These are phyloP conservation scores for Heterotis niloticus DNA, from an alignment of 2,113 vertebrate species.

Conservation along the genomic window DNA sequence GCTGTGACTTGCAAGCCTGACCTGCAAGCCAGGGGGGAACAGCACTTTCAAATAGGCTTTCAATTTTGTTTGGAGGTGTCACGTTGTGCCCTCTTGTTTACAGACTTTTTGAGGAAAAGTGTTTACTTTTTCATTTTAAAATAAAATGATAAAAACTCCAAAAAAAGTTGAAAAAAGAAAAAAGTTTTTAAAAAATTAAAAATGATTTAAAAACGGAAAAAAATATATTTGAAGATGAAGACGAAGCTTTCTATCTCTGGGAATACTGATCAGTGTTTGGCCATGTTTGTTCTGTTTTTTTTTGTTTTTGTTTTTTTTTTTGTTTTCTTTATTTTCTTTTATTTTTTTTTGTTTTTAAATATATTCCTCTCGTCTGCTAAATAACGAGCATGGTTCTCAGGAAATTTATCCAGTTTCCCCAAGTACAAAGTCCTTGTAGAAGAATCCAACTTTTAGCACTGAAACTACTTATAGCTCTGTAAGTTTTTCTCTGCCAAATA, in stretches of 20 bases:
- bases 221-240: constrained; percentile 73
- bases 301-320: too few relatives aligned
- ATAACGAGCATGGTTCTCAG: constrained; percentile 99
- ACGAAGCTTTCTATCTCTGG: constrained; percentile 98
- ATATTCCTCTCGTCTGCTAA: constrained; percentile 90
- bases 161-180: constrained; percentile 50
- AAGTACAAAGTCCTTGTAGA: constrained; percentile 84
- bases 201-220: constrained; percentile 16
- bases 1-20: constrained; percentile 92
- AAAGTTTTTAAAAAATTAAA: constrained; percentile 22
- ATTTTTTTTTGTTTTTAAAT: constrained; percentile 42
- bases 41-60: constrained; percentile 99
- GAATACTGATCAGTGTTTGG: constrained; percentile 98
- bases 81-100: constrained; percentile 92
- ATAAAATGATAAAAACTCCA: constrained; percentile 56
- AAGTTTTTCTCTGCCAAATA: constrained; percentile 97
- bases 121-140: constrained; percentile 98
- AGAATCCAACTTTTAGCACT: constrained; percentile 96
- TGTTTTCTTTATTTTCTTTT: too few relatives aligned
- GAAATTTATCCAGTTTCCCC: constrained; percentile 91
- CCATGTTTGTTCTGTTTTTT: constrained; percentile 77
- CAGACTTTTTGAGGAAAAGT: constrained; percentile 86
- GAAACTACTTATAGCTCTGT: constrained; percentile 91
- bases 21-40: constrained; percentile 83
- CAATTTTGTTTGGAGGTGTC: constrained; percentile 89